Percentiles rank a stretch among this genome's conserved stretches.
phyloP scores from a whole-genome alignment of 2,113 vertebrate genomes.

The Hippopotamus amphibius region DNA sequence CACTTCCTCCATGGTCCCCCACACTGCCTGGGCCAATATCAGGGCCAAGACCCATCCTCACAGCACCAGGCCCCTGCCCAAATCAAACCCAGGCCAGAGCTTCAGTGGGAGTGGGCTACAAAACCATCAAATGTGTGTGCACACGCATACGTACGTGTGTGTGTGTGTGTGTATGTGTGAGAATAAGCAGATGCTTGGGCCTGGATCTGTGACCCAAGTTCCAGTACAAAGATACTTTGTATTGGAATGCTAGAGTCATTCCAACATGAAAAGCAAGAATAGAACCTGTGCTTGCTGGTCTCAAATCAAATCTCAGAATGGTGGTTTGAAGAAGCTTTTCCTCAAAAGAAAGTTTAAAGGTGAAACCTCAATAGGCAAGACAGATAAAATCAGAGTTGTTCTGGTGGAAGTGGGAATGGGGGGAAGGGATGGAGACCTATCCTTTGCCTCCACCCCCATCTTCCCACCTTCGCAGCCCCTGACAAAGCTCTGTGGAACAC shows the following conservation, averaged over 20 bases:
- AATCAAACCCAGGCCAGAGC: not conserved
- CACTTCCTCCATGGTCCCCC: not conserved
- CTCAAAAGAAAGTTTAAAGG: conserved; percentile 61
- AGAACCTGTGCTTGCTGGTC: conserved; percentile 74
- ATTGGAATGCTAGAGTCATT: not conserved
- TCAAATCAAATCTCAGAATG: conserved; percentile 66
- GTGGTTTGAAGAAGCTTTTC: conserved; percentile 63
- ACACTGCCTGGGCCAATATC: not conserved
- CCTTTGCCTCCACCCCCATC: not conserved
- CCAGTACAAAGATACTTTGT: not conserved
- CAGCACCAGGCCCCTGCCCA: conserved; percentile 18
- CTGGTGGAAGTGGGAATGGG: not conserved
- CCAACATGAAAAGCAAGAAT: conserved; percentile 58
- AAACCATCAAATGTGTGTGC: not conserved
- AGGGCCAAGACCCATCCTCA: not conserved
- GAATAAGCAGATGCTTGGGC: not conserved
- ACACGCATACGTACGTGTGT: not conserved
- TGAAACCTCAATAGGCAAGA: conserved; percentile 55
- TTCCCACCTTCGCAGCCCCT: conserved; percentile 31
- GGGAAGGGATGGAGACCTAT: not conserved
- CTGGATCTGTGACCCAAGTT: conserved; percentile 9
- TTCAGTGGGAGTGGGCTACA: not conserved
- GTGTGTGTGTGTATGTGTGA: not conserved
- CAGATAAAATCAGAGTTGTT: conserved; percentile 65
- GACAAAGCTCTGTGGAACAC: not conserved